Conservation (phyloP, 2,113 vertebrate species). For the Phrynocephalus versicolor region DNA sequence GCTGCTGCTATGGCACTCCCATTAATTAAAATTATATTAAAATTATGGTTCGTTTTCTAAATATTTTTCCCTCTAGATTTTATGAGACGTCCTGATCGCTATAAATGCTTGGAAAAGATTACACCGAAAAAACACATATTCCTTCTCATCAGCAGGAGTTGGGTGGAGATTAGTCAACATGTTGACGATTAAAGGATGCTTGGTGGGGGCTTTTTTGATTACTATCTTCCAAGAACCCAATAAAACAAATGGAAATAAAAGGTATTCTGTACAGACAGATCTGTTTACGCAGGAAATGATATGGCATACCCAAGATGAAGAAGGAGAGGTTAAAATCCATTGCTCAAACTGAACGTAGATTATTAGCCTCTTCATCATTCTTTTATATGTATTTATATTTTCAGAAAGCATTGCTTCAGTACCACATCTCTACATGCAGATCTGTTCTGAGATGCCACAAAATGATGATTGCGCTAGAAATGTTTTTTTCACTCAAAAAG, state of each 20-base stretch:
- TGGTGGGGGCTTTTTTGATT: conserved; percentile 73
- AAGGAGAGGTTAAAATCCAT: conserved; percentile 27
- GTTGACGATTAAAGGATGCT: conserved; percentile 73
- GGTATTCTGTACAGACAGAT: conserved; percentile 10
- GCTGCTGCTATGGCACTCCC: conserved; percentile 93
- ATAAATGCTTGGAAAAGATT: conserved; percentile 80
- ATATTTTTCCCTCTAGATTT: conserved; percentile 82
- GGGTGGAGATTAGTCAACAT: conserved; percentile 66
- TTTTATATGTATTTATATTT: neutral
- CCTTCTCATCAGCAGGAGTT: conserved; percentile 62
- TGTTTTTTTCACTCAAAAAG: no score
- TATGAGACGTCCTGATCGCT: conserved; percentile 84
- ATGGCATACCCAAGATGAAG: conserved; percentile 38
- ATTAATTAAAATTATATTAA: conserved; percentile 99
- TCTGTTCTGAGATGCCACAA: neutral
- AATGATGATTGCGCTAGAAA: no score
- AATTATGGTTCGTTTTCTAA: conserved; percentile 94
- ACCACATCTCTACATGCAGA: conserved; percentile 11
- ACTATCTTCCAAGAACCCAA: conserved; percentile 65
- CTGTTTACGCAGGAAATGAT: conserved; percentile 56
- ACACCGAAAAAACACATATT: conserved; percentile 76
- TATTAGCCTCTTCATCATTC: conserved; percentile 43
- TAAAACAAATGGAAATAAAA: conserved; percentile 62
- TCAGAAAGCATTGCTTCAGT: neutral
- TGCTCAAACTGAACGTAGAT: conserved; percentile 42